A percentile compares a stretch with the other conserved stretches of the same genome.
phyloP scores from a whole-genome alignment of 1,140 invertebrate genomes.

The Drosophila jambulina region DNA sequence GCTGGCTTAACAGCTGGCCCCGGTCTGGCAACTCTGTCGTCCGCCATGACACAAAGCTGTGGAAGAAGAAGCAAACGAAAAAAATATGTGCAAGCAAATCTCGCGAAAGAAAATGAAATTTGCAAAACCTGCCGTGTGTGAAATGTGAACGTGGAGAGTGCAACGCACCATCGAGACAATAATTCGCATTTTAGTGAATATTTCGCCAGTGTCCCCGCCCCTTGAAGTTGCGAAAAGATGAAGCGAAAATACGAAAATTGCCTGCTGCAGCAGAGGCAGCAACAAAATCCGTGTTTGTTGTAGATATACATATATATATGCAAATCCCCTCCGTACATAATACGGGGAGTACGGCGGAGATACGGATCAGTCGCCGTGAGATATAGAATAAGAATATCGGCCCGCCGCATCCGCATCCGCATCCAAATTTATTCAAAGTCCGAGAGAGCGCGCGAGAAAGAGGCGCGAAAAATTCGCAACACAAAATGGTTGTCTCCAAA shows the following conservation, averaged over 20 bases:
- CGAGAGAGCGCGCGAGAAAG: constrained; percentile 54
- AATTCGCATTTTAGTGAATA: constrained; percentile 54
- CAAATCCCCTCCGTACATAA: constrained; percentile 60
- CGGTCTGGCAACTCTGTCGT: constrained; percentile 6
- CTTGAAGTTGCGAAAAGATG: constrained; percentile 55
- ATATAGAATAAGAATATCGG: constrained; percentile 40
- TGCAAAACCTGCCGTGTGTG: constrained; percentile 46
- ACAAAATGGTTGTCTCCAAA: constrained; percentile 85
- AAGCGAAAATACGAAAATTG: constrained; percentile 77
- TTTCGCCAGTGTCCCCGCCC: constrained; percentile 22
- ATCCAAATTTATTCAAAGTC: constrained; percentile 34
- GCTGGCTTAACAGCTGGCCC: constrained; percentile 2
- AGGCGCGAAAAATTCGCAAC: constrained; percentile 76
- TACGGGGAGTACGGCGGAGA: constrained; percentile 41
- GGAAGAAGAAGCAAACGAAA: constrained; percentile 64
- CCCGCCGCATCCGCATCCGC: constrained; percentile 3
- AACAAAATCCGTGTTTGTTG: constrained; percentile 77
- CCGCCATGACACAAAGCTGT: constrained; percentile 75
- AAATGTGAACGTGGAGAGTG: constrained; percentile 58
- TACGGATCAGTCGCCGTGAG: constrained; percentile 28
- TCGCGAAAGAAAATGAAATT: constrained; percentile 68
- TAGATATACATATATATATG: constrained; percentile 56
- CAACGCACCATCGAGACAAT: constrained; percentile 60
- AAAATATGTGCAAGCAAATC: constrained; percentile 80
- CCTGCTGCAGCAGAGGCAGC: constrained; percentile 65